Base-by-base conservation (phyloP, 1,140 invertebrate genomes). In the Drosophila grimshawi region DNA sequence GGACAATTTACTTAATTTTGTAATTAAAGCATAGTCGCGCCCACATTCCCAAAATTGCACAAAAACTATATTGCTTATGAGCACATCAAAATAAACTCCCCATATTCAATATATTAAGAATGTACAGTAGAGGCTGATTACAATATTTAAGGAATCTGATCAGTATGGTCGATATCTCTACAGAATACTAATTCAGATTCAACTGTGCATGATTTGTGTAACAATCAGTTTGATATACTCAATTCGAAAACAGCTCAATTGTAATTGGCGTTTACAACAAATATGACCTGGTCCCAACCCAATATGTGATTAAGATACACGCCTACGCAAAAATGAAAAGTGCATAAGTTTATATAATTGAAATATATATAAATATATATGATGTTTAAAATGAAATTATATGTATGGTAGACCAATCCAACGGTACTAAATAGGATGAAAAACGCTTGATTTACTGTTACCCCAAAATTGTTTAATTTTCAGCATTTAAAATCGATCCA, bases 1-100 rank as follows among this genome's bases (percentile, higher is more conserved):
- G 76, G 79, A 86, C 79, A 76, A 65, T 67, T 77, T 88, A 89
- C 83, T 89, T 86, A 88, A 86, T 78, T 83, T 80, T 80, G 52
- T 78, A 80, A 52, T 55, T 52, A 61, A 41, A 71, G 29, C 56
- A 55, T 33, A 48, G 64, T 45, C 64, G 55, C 48, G 55, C 39
- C 66, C 67, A 79, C 76, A 75, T 70, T 70, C 67, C 67, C 76
- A 68, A 45, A 60, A 55, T 60, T 53, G n/a, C 61, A 71, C 53
- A 46, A 60, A 49, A 56, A 32, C 32, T 5, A 57, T 1, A 57
- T 8, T 41, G 35, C 56, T 48, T 57, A 37, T 35, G 49, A 39
- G 45, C 55, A 69, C 52, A 8, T 19, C 19, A 59, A 61, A n/a
- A 65, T 51, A 56, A 45, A 19, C 19, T 19, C 19, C n/a, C 48